Evolutionary conservation across 2,888 invertebrate genomes (phyloP).

Genomic region (Acanthococcus lagerstroemiae): DNA sequence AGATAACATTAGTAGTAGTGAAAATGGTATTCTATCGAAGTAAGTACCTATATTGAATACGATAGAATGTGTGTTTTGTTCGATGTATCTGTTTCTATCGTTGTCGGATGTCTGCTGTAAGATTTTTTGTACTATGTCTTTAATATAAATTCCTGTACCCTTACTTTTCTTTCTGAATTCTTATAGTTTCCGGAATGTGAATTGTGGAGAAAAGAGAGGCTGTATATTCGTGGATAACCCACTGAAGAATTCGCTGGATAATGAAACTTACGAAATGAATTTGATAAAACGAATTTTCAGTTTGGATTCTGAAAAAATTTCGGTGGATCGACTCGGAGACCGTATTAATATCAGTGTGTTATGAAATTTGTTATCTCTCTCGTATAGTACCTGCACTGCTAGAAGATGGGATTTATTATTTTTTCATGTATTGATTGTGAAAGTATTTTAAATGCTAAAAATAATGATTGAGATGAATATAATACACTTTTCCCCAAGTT

Average conservation of each 20-base stretch:
- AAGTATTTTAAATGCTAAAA: too few relatives aligned
- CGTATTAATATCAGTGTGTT: constrained; percentile 11
- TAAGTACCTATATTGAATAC: background rate
- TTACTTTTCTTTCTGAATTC: too few relatives aligned
- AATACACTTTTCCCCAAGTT: background rate
- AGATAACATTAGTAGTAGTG: background rate
- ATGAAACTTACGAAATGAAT: constrained; percentile 1
- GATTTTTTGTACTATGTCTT: too few relatives aligned
- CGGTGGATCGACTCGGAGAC: background rate
- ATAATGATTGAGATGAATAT: too few relatives aligned
- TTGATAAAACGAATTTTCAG: constrained; percentile 12
- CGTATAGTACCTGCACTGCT: background rate
- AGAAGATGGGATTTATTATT: background rate
- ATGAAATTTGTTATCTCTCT: constrained; percentile 4
- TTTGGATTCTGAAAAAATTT: constrained; percentile 13
- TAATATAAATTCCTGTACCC: too few relatives aligned
- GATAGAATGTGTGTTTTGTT: background rate
- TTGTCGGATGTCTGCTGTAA: background rate
- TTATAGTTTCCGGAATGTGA: constrained; percentile 23
- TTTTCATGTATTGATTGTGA: background rate
- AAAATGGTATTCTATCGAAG: constrained; percentile 15
- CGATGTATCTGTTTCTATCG: background rate
- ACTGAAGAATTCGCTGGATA: constrained; percentile 9
- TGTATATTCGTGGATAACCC: constrained; percentile 19
- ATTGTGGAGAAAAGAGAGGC: constrained; percentile 17